phyloP scores from a whole-genome alignment of 2,113 vertebrate species.

The Lepus americanus region DNA sequence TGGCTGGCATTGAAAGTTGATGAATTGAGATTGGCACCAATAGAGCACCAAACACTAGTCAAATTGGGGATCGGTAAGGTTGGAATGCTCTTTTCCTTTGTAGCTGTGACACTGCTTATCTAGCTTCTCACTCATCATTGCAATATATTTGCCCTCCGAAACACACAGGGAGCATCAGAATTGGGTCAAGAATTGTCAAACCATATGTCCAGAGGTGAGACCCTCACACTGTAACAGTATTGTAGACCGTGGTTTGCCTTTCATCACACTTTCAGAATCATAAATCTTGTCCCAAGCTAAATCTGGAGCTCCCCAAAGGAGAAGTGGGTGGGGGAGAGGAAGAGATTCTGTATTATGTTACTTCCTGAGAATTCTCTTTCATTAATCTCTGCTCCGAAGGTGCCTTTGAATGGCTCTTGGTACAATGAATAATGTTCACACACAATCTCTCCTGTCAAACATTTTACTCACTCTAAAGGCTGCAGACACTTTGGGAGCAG shows the following conservation, averaged over 20 bases:
- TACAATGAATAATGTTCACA: conserved; percentile 78
- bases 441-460: conserved; percentile 83
- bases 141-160: neutral
- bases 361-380: conserved; percentile 75
- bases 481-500: conserved; percentile 81
- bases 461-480: conserved; percentile 80
- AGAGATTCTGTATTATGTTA: conserved; percentile 58
- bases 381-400: conserved; percentile 77
- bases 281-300: conserved; percentile 65
- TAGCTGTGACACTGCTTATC: neutral
- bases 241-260: neutral
- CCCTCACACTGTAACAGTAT: neutral
- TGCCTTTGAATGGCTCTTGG: conserved; percentile 65
- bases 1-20: conserved; percentile 17
- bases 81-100: neutral
- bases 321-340: conserved; percentile 36
- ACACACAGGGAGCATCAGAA: neutral
- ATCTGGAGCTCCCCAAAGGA: conserved; percentile 57
- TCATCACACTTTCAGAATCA: conserved; percentile 42
- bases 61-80: neutral
- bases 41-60: neutral
- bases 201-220: neutral
- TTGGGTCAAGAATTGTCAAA: conserved; percentile 37
- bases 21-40: neutral
- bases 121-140: neutral